phyloP scores from a whole-genome alignment of 2,797 vertebrate species.

The Graptemys geographica region DNA sequence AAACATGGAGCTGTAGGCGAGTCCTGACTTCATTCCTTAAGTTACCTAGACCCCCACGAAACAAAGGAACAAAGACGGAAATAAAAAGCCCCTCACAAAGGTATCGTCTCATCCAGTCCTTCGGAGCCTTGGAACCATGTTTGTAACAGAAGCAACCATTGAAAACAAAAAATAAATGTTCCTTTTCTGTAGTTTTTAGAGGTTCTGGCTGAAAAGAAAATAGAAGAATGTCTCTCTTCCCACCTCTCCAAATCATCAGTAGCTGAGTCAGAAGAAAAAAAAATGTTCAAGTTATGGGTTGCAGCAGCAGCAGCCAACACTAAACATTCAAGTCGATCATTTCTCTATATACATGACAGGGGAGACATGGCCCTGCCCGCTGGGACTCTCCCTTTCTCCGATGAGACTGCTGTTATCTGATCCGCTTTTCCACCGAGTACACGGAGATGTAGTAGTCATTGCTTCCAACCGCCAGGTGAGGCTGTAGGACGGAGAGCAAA shows the following conservation, averaged over 20 bases:
- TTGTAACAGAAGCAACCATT: slow-evolving; percentile 49
- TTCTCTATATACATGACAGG: slow-evolving; percentile 89
- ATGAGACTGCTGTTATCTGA: slow-evolving; percentile 88
- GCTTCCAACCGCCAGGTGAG: slow-evolving; percentile 97
- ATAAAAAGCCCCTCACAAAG: slow-evolving; percentile 50
- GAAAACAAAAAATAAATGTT: slow-evolving; percentile 59
- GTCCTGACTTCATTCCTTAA: slow-evolving; percentile 18
- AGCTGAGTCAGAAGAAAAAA: slow-evolving; percentile 72
- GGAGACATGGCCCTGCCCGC: slow-evolving; percentile 79
- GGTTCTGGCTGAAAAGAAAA: slow-evolving; percentile 53
- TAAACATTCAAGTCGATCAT: slow-evolving; percentile 88
- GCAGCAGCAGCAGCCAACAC: slow-evolving; percentile 88
- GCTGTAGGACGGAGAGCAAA: slow-evolving; percentile 78
- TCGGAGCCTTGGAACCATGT: slow-evolving; percentile 28
- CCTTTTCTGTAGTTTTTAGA: slow-evolving; percentile 61
- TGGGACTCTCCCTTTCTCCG: slow-evolving; percentile 4
- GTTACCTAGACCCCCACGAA: neutral
- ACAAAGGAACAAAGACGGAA: slow-evolving; percentile 39
- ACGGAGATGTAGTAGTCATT: slow-evolving; percentile 99
- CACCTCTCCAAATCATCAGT: slow-evolving; percentile 69
- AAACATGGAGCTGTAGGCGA: slow-evolving; percentile 3
- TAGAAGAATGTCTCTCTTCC: slow-evolving; percentile 64
- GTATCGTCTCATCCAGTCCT: slow-evolving; percentile 20
- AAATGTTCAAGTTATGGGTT: slow-evolving; percentile 79
- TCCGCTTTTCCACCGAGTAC: slow-evolving; percentile 97